These are phyloP conservation scores for Xylophagus ater DNA, from an alignment of 2,888 invertebrate species.

Conservation along the genomic window DNA sequence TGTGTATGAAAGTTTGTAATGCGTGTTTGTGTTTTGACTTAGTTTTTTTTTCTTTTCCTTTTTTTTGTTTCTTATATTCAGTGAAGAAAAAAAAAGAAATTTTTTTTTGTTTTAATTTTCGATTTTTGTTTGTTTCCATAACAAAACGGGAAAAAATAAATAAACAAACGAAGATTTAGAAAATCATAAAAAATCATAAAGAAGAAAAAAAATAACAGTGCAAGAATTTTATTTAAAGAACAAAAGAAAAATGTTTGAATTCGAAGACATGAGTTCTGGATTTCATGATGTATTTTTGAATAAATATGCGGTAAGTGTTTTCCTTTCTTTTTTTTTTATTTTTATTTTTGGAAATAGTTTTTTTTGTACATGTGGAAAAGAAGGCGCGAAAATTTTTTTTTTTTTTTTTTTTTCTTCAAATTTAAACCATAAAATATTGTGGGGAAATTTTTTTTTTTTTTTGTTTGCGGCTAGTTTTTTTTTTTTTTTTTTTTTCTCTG, in stretches of 20 bases:
- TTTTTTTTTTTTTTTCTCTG: no score
- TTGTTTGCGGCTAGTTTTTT: no score
- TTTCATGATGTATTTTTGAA: slow-evolving; percentile 53
- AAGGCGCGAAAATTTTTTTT: no score
- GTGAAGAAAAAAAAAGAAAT: no score
- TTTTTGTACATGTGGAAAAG: no score
- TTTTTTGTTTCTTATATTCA: no score
- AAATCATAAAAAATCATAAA: no score
- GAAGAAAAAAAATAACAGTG: background rate
- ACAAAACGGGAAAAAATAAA: background rate
- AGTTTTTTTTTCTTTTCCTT: no score
- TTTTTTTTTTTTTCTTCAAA: no score
- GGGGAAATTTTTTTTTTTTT: no score
- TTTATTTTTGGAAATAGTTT: background rate
- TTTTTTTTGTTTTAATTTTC: background rate
- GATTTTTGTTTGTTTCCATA: background rate
- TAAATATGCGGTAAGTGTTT: slow-evolving; percentile 56
- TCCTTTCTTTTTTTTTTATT: background rate
- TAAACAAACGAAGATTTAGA: background rate
- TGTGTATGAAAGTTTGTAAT: slow-evolving; percentile 16
- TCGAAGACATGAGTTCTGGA: slow-evolving; percentile 56
- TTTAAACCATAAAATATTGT: no score
- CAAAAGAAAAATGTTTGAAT: slow-evolving; percentile 55
- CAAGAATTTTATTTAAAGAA: no score
- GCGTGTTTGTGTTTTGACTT: slow-evolving; percentile 15